Percentiles rank a stretch among this genome's conserved stretches.
Evolutionary conservation across 1,140 invertebrate species (phyloP).

Genomic region (Reticulitermes speratus): DNA sequence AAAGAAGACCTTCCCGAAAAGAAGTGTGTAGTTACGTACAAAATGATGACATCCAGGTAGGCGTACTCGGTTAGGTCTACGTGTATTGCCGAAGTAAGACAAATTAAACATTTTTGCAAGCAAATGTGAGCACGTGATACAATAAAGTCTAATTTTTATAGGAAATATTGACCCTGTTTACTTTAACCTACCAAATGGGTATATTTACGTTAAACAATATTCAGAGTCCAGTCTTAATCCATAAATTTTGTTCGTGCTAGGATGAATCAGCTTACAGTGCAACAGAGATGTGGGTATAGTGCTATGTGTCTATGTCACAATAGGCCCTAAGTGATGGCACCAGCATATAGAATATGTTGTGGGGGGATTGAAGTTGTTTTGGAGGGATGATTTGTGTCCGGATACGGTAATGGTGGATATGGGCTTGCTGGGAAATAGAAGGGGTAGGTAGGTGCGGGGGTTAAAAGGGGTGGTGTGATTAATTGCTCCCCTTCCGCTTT

Average conservation of each 20-base stretch:
- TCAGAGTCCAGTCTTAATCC: no score
- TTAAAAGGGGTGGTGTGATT: slow-evolving; percentile 11
- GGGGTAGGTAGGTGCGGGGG: neutral
- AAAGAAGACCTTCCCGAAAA: no score
- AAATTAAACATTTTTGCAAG: no score
- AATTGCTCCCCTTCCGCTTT: slow-evolving; percentile 1
- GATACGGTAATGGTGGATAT: slow-evolving; percentile 8
- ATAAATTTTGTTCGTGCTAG: neutral
- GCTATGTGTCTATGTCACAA: neutral
- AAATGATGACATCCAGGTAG: no score
- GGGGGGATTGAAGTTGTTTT: neutral
- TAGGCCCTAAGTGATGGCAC: neutral
- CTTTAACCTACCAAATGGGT: no score
- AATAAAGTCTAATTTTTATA: no score
- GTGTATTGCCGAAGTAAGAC: no score
- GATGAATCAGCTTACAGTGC: neutral
- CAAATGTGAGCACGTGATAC: no score
- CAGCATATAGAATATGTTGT: neutral
- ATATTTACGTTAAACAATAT: no score
- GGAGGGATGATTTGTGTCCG: slow-evolving; percentile 16
- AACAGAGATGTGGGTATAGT: neutral
- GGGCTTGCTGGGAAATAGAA: neutral
- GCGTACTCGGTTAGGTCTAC: no score
- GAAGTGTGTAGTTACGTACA: no score
- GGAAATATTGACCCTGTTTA: no score